Conservation (phyloP, 2,888 invertebrate genomes). For the Caenorhabditis panamensis region DNA sequence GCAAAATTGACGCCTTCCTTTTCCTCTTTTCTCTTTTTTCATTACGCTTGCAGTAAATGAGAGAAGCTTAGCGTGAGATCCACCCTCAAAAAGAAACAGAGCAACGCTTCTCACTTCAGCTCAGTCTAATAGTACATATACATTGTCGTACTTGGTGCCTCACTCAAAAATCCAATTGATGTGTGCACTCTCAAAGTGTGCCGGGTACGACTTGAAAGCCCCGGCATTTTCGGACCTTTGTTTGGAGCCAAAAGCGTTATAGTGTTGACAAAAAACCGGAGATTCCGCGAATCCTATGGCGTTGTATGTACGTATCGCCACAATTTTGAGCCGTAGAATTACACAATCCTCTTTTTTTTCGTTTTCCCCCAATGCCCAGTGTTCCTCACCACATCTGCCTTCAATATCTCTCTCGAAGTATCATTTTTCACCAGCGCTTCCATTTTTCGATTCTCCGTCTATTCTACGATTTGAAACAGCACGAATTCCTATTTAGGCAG, state of each 20-base stretch:
- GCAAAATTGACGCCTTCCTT: conserved; percentile 9
- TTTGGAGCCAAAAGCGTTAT: not conserved
- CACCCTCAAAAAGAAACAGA: not conserved
- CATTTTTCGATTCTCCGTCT: not conserved
- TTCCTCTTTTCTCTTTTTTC: conserved; percentile 26
- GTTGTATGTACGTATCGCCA: not conserved
- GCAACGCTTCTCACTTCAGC: conserved; percentile 2
- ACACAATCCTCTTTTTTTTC: conserved; percentile 3
- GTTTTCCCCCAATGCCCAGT: not conserved
- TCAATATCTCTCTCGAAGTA: conserved; percentile 20
- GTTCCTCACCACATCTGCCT: conserved; percentile 18
- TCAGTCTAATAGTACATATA: not conserved
- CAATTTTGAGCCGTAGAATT: not conserved
- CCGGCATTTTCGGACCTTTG: conserved; percentile 3
- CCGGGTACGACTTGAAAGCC: not conserved
- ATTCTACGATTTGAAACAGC: not conserved
- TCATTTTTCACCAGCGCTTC: conserved; percentile 26
- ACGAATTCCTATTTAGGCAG: not conserved
- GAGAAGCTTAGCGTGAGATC: not conserved
- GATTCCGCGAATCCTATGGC: not conserved
- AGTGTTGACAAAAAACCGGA: conserved; percentile 1
- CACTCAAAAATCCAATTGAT: conserved; percentile 10
- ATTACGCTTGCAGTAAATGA: conserved; percentile 41
- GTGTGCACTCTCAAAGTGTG: conserved; percentile 1
- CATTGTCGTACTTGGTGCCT: not conserved